Percentiles rank a stretch among this genome's conserved stretches.
Conservation (phyloP, 2,888 invertebrate species). For the Sussaba pulchella region DNA sequence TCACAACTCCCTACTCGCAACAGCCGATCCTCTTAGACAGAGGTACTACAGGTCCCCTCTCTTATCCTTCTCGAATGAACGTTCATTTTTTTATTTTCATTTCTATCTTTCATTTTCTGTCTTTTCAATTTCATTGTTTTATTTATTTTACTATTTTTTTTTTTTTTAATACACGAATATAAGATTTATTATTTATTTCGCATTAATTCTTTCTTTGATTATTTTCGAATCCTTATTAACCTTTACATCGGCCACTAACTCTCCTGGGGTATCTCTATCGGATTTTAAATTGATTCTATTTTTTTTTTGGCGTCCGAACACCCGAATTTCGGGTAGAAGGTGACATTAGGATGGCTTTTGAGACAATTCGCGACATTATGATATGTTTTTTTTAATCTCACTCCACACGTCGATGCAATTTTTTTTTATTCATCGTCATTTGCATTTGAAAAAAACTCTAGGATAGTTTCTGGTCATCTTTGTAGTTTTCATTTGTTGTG, state of each 20-base stretch:
- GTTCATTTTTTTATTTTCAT: constrained; percentile 59
- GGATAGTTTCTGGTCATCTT: constrained; percentile 80
- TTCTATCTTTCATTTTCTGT: constrained; percentile 51
- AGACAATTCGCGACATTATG: constrained; percentile 29
- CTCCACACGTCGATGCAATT: constrained; percentile 46
- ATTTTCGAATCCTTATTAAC: constrained; percentile 67
- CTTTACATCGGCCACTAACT: constrained; percentile 79
- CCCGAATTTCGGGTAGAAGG: constrained; percentile 28
- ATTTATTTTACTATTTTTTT: constrained; percentile 42
- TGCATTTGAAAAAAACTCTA: constrained; percentile 74
- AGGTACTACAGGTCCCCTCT: constrained; percentile 84
- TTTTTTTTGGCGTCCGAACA: constrained; percentile 15
- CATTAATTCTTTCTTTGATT: constrained; percentile 62
- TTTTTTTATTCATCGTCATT: constrained; percentile 34
- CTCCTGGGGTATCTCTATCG: constrained; percentile 77
- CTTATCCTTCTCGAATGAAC: constrained; percentile 57
- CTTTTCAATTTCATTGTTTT: no score
- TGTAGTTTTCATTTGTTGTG: constrained; percentile 63
- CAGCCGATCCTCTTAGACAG: constrained; percentile 86
- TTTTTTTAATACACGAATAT: constrained; percentile 13
- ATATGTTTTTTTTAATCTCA: constrained; percentile 5
- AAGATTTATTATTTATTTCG: constrained; percentile 50
- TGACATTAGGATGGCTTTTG: constrained; percentile 37
- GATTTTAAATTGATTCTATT: no score
- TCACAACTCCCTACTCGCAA: constrained; percentile 87